These are phyloP conservation scores for Aplocera efformata DNA, from an alignment of 2,888 invertebrate genomes.

Conservation along the genomic window DNA sequence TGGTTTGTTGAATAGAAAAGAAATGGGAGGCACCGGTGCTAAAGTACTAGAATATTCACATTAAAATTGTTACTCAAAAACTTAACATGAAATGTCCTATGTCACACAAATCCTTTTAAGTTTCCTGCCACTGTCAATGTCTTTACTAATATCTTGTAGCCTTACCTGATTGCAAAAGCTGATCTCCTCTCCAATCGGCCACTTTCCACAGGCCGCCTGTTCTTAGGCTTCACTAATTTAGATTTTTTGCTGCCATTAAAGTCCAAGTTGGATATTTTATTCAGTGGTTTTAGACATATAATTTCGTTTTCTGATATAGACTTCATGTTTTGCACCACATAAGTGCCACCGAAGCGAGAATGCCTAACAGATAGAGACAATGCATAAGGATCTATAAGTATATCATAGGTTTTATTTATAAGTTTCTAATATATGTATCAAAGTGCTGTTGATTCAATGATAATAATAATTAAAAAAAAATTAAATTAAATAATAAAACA, in stretches of 20 bases:
- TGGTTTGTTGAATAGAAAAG: slow-evolving; percentile 47
- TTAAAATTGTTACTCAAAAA: no score
- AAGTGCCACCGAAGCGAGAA: slow-evolving; percentile 96
- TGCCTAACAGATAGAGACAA: slow-evolving; percentile 79
- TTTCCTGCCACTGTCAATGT: no score
- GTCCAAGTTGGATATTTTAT: slow-evolving; percentile 87
- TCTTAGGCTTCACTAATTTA: slow-evolving; percentile 84
- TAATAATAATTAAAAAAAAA: no score
- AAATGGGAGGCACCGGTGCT: no score
- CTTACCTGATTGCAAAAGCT: slow-evolving; percentile 89
- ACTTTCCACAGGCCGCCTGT: slow-evolving; percentile 84
- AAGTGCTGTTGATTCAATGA: no score
- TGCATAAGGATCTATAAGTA: slow-evolving; percentile 6
- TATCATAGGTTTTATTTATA: no score
- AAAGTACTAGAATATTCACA: no score
- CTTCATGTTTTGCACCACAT: slow-evolving; percentile 94
- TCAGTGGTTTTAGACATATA: slow-evolving; percentile 92
- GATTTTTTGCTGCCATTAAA: slow-evolving; percentile 85
- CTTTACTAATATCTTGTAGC: no score
- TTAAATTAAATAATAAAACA: no score
- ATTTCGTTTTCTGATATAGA: slow-evolving; percentile 94
- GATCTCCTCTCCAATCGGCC: slow-evolving; percentile 87
- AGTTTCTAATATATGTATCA: no score
- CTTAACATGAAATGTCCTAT: no score
- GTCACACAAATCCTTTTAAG: no score